phyloP scores from a whole-genome alignment of 2,888 invertebrate genomes.

The Melanostoma mellinum region DNA sequence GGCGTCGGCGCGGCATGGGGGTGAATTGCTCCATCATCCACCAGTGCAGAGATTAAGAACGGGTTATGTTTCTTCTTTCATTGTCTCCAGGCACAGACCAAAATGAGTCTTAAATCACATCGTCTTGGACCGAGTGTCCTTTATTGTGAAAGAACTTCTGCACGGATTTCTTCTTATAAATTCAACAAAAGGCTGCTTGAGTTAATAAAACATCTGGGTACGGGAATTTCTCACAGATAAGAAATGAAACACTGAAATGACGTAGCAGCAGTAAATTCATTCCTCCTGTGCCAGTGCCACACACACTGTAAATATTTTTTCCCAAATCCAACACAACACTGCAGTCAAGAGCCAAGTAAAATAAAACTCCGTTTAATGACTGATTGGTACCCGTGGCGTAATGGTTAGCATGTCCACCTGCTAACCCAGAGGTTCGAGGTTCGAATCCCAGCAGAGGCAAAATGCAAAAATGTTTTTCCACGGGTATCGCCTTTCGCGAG shows the following conservation, averaged over 20 bases:
- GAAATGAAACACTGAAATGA: conserved; percentile 46
- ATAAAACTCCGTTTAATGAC: conserved; percentile 57
- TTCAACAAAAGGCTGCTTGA: conserved; percentile 27
- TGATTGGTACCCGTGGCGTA: too few relatives aligned
- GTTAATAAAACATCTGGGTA: conserved; percentile 57
- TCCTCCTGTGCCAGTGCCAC: conserved; percentile 24
- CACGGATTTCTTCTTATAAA: conserved; percentile 18
- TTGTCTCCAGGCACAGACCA: conserved; percentile 6
- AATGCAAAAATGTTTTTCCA: too few relatives aligned
- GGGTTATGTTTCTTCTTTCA: neutral
- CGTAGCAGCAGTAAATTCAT: conserved; percentile 51
- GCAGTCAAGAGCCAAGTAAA: conserved; percentile 32
- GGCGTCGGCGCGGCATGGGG: conserved; percentile 3
- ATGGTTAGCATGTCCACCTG: too few relatives aligned
- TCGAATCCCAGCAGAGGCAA: too few relatives aligned
- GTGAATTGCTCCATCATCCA: conserved; percentile 49
- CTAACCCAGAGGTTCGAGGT: too few relatives aligned
- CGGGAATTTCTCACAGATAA: conserved; percentile 45
- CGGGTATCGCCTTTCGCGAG: too few relatives aligned
- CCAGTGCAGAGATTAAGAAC: conserved; percentile 20
- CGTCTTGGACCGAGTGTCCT: conserved; percentile 48
- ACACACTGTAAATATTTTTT: conserved; percentile 12
- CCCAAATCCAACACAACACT: conserved; percentile 14
- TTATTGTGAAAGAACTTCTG: conserved; percentile 21
- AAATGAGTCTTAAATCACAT: conserved; percentile 51